Conservation (phyloP, 2,888 invertebrate species). For the Nysson spinosus region DNA sequence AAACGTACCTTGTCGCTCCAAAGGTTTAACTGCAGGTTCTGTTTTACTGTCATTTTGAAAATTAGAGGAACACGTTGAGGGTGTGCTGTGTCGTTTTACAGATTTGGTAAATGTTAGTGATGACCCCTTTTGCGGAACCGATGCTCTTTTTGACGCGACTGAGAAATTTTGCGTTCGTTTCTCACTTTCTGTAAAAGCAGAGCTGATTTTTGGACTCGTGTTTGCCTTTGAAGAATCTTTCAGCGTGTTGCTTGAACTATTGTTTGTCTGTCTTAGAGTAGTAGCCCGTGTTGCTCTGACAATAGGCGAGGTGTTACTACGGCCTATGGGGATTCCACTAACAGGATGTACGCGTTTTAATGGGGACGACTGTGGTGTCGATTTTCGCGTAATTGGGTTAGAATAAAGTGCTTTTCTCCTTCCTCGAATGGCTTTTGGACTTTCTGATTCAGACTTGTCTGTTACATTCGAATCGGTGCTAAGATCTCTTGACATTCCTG, state of each 20-base stretch:
- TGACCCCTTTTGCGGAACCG: conserved; percentile 68
- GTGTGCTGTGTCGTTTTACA: conserved; percentile 65
- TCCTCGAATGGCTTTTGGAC: conserved; percentile 82
- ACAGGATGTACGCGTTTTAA: conserved; percentile 61
- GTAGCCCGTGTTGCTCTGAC: conserved; percentile 72
- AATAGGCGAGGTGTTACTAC: conserved; percentile 72
- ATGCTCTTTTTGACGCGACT: conserved; percentile 62
- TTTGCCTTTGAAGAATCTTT: conserved; percentile 62
- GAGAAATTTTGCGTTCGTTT: conserved; percentile 54
- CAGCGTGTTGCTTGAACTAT: conserved; percentile 37
- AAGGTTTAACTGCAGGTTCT: conserved; percentile 70
- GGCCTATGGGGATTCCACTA: conserved; percentile 69
- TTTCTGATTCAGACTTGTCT: conserved; percentile 67
- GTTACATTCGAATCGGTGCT: conserved; percentile 69
- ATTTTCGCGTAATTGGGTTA: conserved; percentile 68
- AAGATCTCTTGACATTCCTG: conserved; percentile 68
- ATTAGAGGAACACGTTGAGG: conserved; percentile 36
- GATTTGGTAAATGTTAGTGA: conserved; percentile 66
- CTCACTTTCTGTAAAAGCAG: conserved; percentile 29
- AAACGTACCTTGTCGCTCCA: conserved; percentile 94
- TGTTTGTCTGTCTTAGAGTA: conserved; percentile 70
- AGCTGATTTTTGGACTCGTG: conserved; percentile 67
- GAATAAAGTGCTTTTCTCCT: conserved; percentile 84
- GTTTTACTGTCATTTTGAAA: conserved; percentile 44
- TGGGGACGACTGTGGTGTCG: conserved; percentile 72